Evolutionary conservation across 2,888 invertebrate species (phyloP).

Genomic region (Brassicogethes aeneus): DNA sequence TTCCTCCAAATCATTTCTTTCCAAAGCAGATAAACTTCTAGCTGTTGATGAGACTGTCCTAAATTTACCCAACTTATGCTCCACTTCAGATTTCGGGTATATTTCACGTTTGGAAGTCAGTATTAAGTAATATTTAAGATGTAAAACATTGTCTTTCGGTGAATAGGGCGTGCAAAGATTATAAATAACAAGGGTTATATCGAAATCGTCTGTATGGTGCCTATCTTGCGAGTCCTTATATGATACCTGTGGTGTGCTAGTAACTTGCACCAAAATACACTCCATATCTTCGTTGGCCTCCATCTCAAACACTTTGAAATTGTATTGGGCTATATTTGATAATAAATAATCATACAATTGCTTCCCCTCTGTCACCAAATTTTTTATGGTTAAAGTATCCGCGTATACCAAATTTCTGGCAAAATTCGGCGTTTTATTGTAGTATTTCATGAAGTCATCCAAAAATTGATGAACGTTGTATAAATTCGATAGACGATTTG

Average conservation of each 20-base stretch:
- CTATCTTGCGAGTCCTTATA: constrained; percentile 52
- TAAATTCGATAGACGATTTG: constrained; percentile 45
- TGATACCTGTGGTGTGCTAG: constrained; percentile 47
- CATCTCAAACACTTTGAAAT: constrained; percentile 60
- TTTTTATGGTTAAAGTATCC: constrained; percentile 48
- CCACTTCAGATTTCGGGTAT: constrained; percentile 53
- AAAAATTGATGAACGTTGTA: constrained; percentile 67
- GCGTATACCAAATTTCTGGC: constrained; percentile 63
- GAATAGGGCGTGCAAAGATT: constrained; percentile 41
- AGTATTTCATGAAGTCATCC: constrained; percentile 68
- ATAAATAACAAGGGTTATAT: constrained; percentile 57
- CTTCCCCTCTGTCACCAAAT: constrained; percentile 53
- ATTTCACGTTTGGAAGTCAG: constrained; percentile 51
- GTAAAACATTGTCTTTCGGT: constrained; percentile 35
- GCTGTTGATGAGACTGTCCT: constrained; percentile 46
- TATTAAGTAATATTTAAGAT: constrained; percentile 52
- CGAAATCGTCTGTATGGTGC: constrained; percentile 56
- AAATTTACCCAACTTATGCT: constrained; percentile 50
- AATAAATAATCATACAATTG: constrained; percentile 63
- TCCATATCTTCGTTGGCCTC: constrained; percentile 42
- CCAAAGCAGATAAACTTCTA: constrained; percentile 22
- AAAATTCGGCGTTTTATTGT: constrained; percentile 67
- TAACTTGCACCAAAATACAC: constrained; percentile 54
- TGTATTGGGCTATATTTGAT: constrained; percentile 56
- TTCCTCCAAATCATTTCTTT: constrained; percentile 19